Conservation (phyloP, 2,888 invertebrate species). For the Chymomyza fuscimana region DNA sequence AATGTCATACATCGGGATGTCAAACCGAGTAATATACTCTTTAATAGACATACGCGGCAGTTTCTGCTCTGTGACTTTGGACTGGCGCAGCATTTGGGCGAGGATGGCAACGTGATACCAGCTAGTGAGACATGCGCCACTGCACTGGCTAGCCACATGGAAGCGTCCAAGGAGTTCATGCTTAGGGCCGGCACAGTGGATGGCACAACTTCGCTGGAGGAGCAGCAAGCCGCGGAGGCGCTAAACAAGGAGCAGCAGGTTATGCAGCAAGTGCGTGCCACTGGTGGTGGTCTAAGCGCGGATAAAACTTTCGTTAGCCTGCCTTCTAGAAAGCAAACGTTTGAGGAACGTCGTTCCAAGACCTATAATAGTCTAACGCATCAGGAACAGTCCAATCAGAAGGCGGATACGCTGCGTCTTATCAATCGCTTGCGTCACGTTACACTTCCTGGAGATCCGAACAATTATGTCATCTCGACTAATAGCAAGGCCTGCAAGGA, state of each 20-base stretch:
- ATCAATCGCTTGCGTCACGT: constrained; percentile 57
- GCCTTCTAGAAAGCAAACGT: not conserved
- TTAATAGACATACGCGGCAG: constrained; percentile 86
- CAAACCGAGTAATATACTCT: constrained; percentile 95
- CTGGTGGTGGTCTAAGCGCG: constrained; percentile 26
- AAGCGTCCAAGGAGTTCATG: constrained; percentile 36
- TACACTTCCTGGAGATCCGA: constrained; percentile 84
- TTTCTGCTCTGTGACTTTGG: constrained; percentile 94
- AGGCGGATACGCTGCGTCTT: constrained; percentile 66
- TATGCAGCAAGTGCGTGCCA: constrained; percentile 17
- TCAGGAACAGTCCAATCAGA: constrained; percentile 80
- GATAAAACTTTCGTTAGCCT: not conserved
- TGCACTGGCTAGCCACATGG: constrained; percentile 32
- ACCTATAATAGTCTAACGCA: constrained; percentile 80
- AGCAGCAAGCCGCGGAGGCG: constrained; percentile 45
- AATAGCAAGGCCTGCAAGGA: constrained; percentile 82
- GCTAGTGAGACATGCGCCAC: constrained; percentile 39
- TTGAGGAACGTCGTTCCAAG: constrained; percentile 14
- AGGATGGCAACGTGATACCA: constrained; percentile 46
- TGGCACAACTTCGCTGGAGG: constrained; percentile 50
- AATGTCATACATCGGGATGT: constrained; percentile 94
- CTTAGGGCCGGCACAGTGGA: constrained; percentile 27
- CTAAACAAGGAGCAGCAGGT: not conserved
- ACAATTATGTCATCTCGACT: constrained; percentile 83
- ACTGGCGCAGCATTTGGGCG: constrained; percentile 84